A percentile compares a stretch with the other conserved stretches of the same genome.
Conservation (phyloP, 2,797 vertebrate species). For the Myotis daubentonii region DNA sequence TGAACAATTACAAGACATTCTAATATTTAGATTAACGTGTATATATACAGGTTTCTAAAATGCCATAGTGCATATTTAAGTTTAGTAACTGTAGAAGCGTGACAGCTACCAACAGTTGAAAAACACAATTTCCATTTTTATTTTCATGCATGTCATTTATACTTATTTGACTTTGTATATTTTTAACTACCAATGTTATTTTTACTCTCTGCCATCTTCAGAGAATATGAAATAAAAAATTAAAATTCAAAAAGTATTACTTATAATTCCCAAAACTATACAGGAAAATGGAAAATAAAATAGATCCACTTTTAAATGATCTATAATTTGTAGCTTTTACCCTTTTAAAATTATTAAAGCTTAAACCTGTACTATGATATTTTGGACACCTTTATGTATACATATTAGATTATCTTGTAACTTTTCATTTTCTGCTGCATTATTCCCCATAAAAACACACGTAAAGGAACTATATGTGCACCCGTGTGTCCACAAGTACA, state of each 20-base stretch:
- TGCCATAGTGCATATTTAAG: neutral
- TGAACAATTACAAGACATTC: neutral
- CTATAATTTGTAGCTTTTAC: neutral
- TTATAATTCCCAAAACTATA: neutral
- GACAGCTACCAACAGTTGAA: neutral
- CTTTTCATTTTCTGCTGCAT: neutral
- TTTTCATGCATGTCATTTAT: too few species aligned
- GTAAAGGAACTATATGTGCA: neutral
- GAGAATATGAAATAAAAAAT: neutral
- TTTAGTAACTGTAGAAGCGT: neutral
- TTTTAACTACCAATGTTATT: too few species aligned
- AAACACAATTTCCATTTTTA: neutral
- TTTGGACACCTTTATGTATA: neutral
- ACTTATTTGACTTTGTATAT: too few species aligned
- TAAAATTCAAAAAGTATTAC: neutral
- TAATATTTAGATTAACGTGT: neutral
- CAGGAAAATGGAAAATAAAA: neutral
- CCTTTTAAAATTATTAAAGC: neutral
- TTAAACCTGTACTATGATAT: neutral
- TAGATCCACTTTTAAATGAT: neutral
- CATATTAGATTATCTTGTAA: neutral
- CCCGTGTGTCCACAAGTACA: neutral
- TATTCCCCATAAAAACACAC: too few species aligned
- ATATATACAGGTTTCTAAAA: neutral
- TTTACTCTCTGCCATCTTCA: neutral